Evolutionary conservation across 2,888 invertebrate genomes (phyloP).

Genomic region (Parasteatoda lunata): DNA sequence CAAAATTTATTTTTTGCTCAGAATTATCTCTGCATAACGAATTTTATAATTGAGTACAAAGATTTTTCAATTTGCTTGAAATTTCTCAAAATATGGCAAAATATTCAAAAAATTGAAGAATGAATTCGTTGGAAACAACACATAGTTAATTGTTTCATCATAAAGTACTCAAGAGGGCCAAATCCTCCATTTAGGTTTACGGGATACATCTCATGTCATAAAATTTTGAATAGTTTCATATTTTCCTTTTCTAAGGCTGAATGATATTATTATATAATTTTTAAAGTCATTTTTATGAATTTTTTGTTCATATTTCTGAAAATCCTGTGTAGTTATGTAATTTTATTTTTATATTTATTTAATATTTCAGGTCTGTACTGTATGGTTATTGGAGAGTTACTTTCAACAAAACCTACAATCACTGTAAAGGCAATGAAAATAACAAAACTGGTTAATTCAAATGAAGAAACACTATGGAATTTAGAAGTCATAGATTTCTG

Average conservation of each 20-base stretch:
- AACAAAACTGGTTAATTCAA: conserved; percentile 12
- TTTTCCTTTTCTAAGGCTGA: neutral
- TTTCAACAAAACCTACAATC: conserved; percentile 28
- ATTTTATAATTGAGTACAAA: no score
- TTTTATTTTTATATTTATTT: neutral
- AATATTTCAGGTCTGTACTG: conserved; percentile 39
- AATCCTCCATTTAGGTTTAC: no score
- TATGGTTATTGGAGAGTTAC: conserved; percentile 52
- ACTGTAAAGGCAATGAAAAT: conserved; percentile 44
- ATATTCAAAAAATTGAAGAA: no score
- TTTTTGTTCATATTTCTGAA: no score
- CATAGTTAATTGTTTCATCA: no score
- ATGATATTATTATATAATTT: neutral
- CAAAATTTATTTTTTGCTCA: no score
- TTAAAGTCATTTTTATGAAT: no score
- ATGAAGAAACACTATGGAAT: conserved; percentile 51
- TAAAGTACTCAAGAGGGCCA: no score
- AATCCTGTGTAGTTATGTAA: neutral
- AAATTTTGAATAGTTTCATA: neutral
- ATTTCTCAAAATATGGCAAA: no score
- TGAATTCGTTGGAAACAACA: no score
- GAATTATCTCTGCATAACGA: no score
- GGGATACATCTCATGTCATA: neutral
- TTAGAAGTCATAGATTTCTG: conserved; percentile 55
- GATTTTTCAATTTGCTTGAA: no score